A percentile compares a stretch with the other conserved stretches of the same genome.
Conservation (phyloP, 2,888 invertebrate genomes). For the Chymomyza amoena region DNA sequence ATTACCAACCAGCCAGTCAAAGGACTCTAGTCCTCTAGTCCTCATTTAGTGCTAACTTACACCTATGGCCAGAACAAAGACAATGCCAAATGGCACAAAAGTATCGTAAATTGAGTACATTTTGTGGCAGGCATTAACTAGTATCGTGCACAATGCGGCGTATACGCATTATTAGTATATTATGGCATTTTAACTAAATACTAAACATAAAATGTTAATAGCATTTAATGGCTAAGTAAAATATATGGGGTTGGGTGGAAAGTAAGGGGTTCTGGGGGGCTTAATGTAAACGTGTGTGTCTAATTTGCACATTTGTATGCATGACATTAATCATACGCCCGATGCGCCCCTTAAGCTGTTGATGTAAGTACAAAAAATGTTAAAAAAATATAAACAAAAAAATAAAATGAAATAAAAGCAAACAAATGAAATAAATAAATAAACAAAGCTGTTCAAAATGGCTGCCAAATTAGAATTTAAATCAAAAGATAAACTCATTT, state of each 20-base stretch:
- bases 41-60: neutral
- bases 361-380: neutral
- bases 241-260: too few species aligned
- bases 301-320: conserved; percentile 4
- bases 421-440: neutral
- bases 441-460: neutral
- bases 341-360: neutral
- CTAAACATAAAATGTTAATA: conserved; percentile 50
- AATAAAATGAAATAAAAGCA: neutral
- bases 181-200: conserved; percentile 21
- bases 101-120: neutral
- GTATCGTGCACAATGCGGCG: conserved; percentile 30
- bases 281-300: neutral
- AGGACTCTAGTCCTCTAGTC: neutral
- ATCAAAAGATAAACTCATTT: conserved; percentile 35
- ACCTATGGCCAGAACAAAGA: neutral
- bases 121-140: conserved; percentile 20
- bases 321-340: conserved; percentile 17
- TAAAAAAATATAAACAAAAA: neutral
- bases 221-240: conserved; percentile 27
- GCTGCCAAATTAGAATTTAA: conserved; percentile 28
- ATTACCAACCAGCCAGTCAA: neutral
- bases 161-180: conserved; percentile 29
- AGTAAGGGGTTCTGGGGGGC: too few species aligned
- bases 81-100: neutral